Base-by-base conservation (phyloP, 2,113 vertebrate genomes). In the Sphyrna mokarran region DNA sequence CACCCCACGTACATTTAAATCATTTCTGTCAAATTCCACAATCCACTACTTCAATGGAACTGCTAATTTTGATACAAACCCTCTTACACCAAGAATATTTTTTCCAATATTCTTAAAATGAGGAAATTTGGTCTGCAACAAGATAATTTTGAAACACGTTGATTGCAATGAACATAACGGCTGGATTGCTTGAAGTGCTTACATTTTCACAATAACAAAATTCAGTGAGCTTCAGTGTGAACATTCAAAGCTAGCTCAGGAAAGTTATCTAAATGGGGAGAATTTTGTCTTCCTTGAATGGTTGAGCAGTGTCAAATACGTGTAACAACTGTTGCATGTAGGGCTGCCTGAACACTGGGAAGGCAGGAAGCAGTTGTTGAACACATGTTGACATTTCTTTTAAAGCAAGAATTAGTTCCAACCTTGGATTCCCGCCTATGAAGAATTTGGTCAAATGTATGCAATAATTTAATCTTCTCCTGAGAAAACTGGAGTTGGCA, bases 21-120 rank as follows among this genome's bases (percentile, higher is more conserved):
- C 11, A 89, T 89, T 89, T 87, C 85, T 89, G 48, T 89, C 54
- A 89, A 89, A 89, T 61, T 58, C 86, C 86, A 89, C 13, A 58
- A 33, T 58, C 86, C 40, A 26, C 13, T 58, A 61, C 33, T 54
- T 87, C 43, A 54, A 43, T 26, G 1, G 48, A 13, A 54, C 2
- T 29, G 48, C 2, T 85, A 40, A 85, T 86, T 86, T 86, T 85
- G 54, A 87, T 87, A 29, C 20, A 86, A 43, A 29, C 85, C 48
- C 48, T 29, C 23, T 43, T 29, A 8, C 54, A 54, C 10, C 10
- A 58, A 54, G 10, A 23, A 29, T 89, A 29, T 54, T 29, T 13
- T 33, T 13, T 0, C 54, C 14, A 58, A 89, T 18, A 48, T 86
- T 6, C 83, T 48, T 85, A 85, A 85, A 48, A 87, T 54, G 20